Conservation (phyloP, 1,140 invertebrate genomes). For the Euura lappo region DNA sequence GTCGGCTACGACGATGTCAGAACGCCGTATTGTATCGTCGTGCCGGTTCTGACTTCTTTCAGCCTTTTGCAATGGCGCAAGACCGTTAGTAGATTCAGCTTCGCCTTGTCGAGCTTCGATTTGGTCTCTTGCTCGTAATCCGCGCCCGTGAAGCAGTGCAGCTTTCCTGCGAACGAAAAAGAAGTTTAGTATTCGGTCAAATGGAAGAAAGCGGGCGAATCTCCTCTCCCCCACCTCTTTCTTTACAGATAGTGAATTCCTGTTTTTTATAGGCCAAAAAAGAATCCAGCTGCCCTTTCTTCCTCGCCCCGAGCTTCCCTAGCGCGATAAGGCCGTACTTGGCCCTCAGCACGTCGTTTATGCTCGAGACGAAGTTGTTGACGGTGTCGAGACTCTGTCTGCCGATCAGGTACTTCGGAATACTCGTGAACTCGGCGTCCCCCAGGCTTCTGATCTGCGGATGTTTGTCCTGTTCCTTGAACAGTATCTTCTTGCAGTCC, state of each 20-base stretch:
- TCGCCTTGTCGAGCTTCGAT: conserved; percentile 49
- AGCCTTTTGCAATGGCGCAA: conserved; percentile 49
- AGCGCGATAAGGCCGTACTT: conserved; percentile 49
- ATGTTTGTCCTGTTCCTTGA: no score
- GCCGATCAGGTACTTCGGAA: conserved; percentile 55
- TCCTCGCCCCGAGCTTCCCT: conserved; percentile 46
- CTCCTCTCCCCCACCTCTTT: not conserved
- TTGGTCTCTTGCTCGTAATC: conserved; percentile 49
- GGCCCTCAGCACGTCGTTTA: conserved; percentile 47
- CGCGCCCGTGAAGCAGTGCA: conserved; percentile 50
- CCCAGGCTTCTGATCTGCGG: no score
- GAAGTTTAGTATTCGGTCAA: conserved; percentile 12
- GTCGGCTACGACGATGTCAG: no score
- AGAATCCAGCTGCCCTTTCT: conserved; percentile 49
- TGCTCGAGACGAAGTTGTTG: conserved; percentile 44
- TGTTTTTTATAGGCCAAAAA: conserved; percentile 48
- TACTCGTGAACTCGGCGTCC: conserved; percentile 36
- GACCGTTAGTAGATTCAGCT: conserved; percentile 49
- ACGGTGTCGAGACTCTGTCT: conserved; percentile 39
- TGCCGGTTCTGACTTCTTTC: conserved; percentile 43
- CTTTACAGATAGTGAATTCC: conserved; percentile 26
- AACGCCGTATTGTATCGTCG: conserved; percentile 44
- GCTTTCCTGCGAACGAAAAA: not conserved
- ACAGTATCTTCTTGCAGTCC: no score
- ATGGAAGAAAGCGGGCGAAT: conserved; percentile 1